Evolutionary conservation across 92 coral and sea anemone genomes (phyloP), one percentile per base, ranked within the genome.

Genomic region (Siderastrea radians): DNA sequence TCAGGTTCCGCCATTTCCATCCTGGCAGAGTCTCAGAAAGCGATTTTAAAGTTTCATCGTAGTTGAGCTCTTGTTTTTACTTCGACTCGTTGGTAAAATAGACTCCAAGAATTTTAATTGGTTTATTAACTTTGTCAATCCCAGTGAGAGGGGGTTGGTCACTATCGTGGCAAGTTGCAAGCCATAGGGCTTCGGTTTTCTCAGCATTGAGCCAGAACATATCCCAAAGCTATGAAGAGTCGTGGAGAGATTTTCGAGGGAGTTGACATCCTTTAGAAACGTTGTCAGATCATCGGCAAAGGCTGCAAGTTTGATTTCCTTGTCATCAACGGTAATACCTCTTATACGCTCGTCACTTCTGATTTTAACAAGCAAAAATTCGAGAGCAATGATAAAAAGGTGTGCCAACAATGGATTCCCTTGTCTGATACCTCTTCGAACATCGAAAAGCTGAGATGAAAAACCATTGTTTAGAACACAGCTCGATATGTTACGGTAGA

Each of bases 41-140:
- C n/a, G n/a, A n/a, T n/a, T n/a, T n/a, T n/a, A n/a, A n/a, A n/a
- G n/a, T n/a, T n/a, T n/a, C n/a, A n/a, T n/a, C n/a, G n/a, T n/a
- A n/a, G n/a, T n/a, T n/a, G n/a, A n/a, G n/a, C n/a, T n/a, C n/a
- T n/a, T n/a, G n/a, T n/a, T n/a, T n/a, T n/a, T n/a, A n/a, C n/a
- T n/a, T n/a, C n/a, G n/a, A n/a, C n/a, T n/a, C n/a, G n/a, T n/a
- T n/a, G n/a, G n/a, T n/a, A n/a, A n/a, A n/a, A n/a, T n/a, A n/a
- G n/a, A n/a, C n/a, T n/a, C n/a, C n/a, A n/a, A n/a, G n/a, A 48
- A 72, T 72, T 49, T 72, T 72, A 15, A 72, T 72, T 2, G 57
- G 55, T 15, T 72, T 15, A n/a, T 48, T 48, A 1, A 72, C 16
- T 10, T 72, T 14, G 7, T 63, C 43, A 3, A 63, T 63, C 4